A percentile compares a stretch with the other conserved stretches of the same genome.
These are phyloP conservation scores for Idaea dimidiata DNA, from an alignment of 2,888 invertebrate genomes.

Conservation along the genomic window DNA sequence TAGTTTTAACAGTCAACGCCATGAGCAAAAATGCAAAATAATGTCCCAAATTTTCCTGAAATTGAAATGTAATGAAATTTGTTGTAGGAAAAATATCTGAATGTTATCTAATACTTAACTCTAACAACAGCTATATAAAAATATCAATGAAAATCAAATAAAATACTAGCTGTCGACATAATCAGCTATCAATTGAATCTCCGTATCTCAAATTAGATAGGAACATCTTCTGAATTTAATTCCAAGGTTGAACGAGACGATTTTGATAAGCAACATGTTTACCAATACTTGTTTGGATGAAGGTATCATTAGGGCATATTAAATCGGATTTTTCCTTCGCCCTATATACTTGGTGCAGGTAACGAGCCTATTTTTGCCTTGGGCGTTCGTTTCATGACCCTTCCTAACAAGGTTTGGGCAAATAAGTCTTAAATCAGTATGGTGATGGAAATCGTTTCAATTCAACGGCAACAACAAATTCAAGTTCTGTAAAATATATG, in stretches of 20 bases:
- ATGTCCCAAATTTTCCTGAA: not conserved
- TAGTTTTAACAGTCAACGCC: constrained; percentile 28
- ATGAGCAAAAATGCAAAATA: constrained; percentile 1
- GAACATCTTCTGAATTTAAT: constrained; percentile 21
- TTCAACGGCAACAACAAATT: not conserved
- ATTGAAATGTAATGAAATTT: not conserved
- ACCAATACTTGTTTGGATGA: constrained; percentile 34
- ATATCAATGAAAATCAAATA: not conserved
- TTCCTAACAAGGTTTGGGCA: constrained; percentile 54
- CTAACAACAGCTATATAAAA: too few species aligned
- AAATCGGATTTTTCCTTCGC: constrained; percentile 34
- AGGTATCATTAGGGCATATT: constrained; percentile 24
- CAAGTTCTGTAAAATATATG: not conserved
- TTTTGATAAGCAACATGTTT: constrained; percentile 29
- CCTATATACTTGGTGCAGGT: constrained; percentile 39
- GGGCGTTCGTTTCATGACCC: constrained; percentile 39
- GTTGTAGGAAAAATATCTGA: not conserved
- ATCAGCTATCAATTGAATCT: not conserved
- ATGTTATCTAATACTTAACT: too few species aligned
- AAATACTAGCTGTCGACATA: not conserved
- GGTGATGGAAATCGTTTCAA: constrained; percentile 37
- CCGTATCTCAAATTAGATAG: not conserved
- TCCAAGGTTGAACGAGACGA: constrained; percentile 19
- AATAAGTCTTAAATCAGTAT: constrained; percentile 56
- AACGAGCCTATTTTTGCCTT: constrained; percentile 46